Conservation (phyloP, 2,113 vertebrate genomes). For the Leptobrachium ailaonicum region DNA sequence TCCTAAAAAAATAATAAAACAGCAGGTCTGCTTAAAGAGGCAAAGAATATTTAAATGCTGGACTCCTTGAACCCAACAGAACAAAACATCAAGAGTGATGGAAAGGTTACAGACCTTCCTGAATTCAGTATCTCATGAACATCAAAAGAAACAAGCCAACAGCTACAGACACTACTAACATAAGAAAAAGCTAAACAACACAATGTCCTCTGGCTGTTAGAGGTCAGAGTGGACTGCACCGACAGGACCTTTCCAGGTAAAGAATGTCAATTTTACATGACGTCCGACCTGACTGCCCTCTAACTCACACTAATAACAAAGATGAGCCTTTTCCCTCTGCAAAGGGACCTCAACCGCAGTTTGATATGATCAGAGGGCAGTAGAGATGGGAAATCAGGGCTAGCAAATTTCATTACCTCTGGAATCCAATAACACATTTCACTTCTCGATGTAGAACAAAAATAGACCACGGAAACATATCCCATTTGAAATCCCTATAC, state of each 20-base stretch:
- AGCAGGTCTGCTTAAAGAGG: no score
- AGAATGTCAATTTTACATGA: conserved; percentile 30
- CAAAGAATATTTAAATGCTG: not conserved
- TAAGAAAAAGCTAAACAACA: not conserved
- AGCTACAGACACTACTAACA: not conserved
- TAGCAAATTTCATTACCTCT: conserved; percentile 33
- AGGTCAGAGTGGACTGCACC: conserved; percentile 13
- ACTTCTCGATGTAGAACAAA: not conserved
- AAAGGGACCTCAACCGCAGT: conserved; percentile 14
- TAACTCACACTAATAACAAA: conserved; percentile 28
- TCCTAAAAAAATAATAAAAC: no score
- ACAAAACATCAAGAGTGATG: not conserved
- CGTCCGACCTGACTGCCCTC: conserved; percentile 24
- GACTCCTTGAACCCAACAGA: not conserved
- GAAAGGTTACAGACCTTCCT: not conserved
- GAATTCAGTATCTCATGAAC: not conserved
- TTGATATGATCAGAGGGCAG: conserved; percentile 38
- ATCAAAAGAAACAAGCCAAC: not conserved
- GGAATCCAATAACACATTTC: conserved; percentile 29
- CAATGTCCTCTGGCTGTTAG: not conserved
- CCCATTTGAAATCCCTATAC: conserved; percentile 22
- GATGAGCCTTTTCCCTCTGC: conserved; percentile 8
- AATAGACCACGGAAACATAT: conserved; percentile 20
- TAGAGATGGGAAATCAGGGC: conserved; percentile 20
- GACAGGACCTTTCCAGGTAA: conserved; percentile 36